Evolutionary conservation across 2,797 vertebrate species (phyloP), one percentile per base, ranked within the genome.

Genomic region (Discoglossus pictus): DNA sequence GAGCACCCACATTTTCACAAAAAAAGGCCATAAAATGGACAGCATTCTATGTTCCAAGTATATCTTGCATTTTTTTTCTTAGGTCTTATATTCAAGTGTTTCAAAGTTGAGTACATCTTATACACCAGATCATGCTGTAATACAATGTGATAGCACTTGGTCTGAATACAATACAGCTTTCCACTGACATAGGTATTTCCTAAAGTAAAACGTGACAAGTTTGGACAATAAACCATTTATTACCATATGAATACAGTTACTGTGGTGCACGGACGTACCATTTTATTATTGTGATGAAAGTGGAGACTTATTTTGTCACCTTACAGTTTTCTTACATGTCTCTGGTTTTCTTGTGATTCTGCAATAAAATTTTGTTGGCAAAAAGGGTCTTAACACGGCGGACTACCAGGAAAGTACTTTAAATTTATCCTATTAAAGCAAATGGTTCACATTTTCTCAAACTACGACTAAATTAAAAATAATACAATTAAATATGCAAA

Each of bases 171-270:
- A n/a, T n/a, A n/a, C n/a, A n/a, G n/a, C n/a, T n/a, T n/a, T n/a
- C n/a, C n/a, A n/a, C n/a, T n/a, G n/a, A n/a, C n/a, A n/a, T n/a
- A n/a, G n/a, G n/a, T n/a, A n/a, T n/a, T n/a, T 8, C 27, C 27
- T 31, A 31, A 31, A 31, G 27, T 31, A 65, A 65, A 56, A 1
- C 7, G n/a, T n/a, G n/a, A n/a, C n/a, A 58, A 23, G 84, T 85
- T 82, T 83, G 84, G 86, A 88, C 91, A 91, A 92, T 84, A 88
- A 88, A 91, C 86, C 82, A 79, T 92, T 95, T 93, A 94, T 95
- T 93, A 95, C 90, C 90, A 92, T 89, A 93, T 93, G 90, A 92
- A 94, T 93, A 96, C 90, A 93, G 90, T 92, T 91, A 93, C 89
- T 90, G 85, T 82, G 84, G 86, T 88, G 92, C 83, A 83, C 84